These are phyloP conservation scores for Periophthalmus magnuspinnatus DNA, from an alignment of 2,797 vertebrate species.

Conservation along the genomic window DNA sequence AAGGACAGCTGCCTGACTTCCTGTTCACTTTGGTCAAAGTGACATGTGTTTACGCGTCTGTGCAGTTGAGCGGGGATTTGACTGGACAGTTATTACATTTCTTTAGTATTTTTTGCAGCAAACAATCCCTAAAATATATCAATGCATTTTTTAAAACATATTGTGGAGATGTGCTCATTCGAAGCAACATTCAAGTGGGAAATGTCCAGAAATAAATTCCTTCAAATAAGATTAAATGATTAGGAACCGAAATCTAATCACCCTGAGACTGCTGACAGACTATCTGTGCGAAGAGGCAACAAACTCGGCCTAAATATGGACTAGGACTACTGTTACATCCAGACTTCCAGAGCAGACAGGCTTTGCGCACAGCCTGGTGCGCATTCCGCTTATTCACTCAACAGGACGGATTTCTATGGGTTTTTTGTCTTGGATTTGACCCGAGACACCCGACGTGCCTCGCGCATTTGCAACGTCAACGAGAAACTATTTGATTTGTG, in stretches of 20 bases:
- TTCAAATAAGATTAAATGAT: constrained; percentile 58
- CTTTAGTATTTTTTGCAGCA: too few species aligned
- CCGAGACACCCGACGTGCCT: not conserved
- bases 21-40: constrained; percentile 14
- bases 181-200: constrained; percentile 3
- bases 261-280: constrained; percentile 17
- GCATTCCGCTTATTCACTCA: not conserved
- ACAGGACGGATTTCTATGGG: not conserved
- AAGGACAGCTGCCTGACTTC: not conserved
- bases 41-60: not conserved
- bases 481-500: not conserved
- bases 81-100: not conserved
- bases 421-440: not conserved
- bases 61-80: not conserved
- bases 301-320: not conserved
- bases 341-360: constrained; percentile 23
- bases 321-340: constrained; percentile 11
- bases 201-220: constrained; percentile 33
- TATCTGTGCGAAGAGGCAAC: not conserved
- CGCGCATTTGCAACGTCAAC: not conserved
- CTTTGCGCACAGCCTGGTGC: not conserved
- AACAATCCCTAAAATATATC: not conserved
- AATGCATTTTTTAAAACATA: not conserved
- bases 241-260: constrained; percentile 47
- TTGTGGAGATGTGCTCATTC: not conserved